A percentile compares a stretch with the other conserved stretches of the same genome.
Conservation (phyloP, 1,140 invertebrate species). For the Listronotus oregonensis region DNA sequence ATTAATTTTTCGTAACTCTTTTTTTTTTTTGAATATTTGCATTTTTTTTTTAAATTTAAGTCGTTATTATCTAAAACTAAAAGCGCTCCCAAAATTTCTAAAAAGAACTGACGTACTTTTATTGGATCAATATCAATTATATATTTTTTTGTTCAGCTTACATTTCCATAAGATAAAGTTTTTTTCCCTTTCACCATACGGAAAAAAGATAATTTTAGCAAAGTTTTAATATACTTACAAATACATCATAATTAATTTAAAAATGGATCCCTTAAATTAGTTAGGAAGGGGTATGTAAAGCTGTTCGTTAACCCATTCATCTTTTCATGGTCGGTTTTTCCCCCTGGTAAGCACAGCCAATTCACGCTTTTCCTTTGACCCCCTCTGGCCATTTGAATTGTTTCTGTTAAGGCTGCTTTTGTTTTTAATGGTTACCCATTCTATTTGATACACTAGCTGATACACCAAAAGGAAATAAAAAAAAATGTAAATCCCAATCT, state of each 20-base stretch:
- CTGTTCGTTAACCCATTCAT: conserved; percentile 89
- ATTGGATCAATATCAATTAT: too few species aligned
- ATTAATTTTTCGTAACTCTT: too few species aligned
- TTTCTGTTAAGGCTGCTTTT: conserved; percentile 81
- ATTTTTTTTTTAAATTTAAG: too few species aligned
- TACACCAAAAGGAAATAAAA: conserved; percentile 46
- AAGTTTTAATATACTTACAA: conserved; percentile 70
- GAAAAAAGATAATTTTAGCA: too few species aligned
- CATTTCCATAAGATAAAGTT: too few species aligned
- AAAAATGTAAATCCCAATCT: too few species aligned
- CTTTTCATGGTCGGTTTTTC: conserved; percentile 80
- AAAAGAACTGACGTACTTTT: too few species aligned
- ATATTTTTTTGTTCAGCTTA: too few species aligned
- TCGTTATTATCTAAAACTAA: too few species aligned
- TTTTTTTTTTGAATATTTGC: too few species aligned
- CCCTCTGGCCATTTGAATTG: conserved; percentile 85
- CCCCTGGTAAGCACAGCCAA: conserved; percentile 80
- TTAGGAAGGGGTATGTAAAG: conserved; percentile 95
- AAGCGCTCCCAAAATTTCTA: too few species aligned
- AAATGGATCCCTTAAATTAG: conserved; percentile 94
- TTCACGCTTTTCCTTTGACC: conserved; percentile 85
- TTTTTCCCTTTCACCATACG: too few species aligned
- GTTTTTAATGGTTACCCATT: conserved; percentile 79
- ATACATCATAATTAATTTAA: conserved; percentile 93
- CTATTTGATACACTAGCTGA: conserved; percentile 85